Conservation (phyloP, 2,113 vertebrate species). For the Larimichthys polyactis region DNA sequence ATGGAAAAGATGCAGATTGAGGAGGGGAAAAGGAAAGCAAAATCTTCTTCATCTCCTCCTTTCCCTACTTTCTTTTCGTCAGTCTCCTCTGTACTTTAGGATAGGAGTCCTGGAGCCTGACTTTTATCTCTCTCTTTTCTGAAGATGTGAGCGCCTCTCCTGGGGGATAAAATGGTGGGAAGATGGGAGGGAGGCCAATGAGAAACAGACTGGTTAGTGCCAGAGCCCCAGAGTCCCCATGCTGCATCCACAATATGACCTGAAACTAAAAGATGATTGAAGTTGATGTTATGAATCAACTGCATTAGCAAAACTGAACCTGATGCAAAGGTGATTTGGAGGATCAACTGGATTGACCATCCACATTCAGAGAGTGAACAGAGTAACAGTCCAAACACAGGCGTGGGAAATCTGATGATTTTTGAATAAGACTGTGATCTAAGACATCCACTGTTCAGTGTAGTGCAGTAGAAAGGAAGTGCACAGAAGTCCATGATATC, state of each 20-base stretch:
- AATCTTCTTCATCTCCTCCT: background rate
- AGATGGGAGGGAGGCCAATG: conserved; percentile 11
- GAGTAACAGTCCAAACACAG: background rate
- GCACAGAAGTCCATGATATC: no score
- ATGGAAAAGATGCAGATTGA: background rate
- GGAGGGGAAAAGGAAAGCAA: background rate
- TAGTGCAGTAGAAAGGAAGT: no score
- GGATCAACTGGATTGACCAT: background rate
- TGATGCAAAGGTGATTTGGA: background rate
- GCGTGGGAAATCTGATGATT: no score
- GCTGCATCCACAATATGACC: background rate
- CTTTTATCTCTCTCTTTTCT: conserved; percentile 44
- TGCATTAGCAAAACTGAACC: background rate
- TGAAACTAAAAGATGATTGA: background rate
- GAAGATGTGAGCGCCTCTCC: conserved; percentile 36
- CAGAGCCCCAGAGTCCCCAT: background rate
- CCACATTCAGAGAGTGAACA: background rate
- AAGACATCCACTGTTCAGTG: no score
- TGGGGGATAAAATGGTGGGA: background rate
- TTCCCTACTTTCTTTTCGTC: background rate
- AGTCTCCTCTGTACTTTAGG: conserved; percentile 12
- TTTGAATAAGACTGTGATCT: no score
- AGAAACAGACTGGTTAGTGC: background rate
- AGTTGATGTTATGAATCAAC: no score
- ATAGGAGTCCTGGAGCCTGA: background rate